Conservation (phyloP, 1,140 invertebrate species). For the Contarinia nasturtii region DNA sequence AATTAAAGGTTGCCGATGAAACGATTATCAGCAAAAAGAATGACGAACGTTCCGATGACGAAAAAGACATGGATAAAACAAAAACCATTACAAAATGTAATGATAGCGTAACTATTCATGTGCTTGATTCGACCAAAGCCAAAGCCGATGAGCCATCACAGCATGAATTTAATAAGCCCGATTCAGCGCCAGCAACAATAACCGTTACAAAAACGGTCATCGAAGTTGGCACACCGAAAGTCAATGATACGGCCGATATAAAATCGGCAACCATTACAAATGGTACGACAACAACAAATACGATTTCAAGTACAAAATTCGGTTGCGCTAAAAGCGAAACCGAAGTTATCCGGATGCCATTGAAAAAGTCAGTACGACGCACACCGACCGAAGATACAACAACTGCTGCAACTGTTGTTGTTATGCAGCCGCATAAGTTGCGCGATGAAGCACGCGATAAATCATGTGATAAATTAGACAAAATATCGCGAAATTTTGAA, state of each 20-base stretch:
- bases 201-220: background rate
- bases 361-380: constrained; percentile 4
- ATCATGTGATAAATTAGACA: too few relatives aligned
- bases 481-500: too few relatives aligned
- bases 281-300: background rate
- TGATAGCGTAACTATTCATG: too few relatives aligned
- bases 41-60: constrained; percentile 2
- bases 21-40: too few relatives aligned
- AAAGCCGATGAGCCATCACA: too few relatives aligned
- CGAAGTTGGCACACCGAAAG: too few relatives aligned
- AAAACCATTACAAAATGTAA: too few relatives aligned
- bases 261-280: background rate
- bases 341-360: constrained; percentile 3
- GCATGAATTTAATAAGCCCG: background rate
- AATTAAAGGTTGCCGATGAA: background rate
- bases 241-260: too few relatives aligned
- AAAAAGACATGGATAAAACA: constrained; percentile 1
- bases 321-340: background rate
- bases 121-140: too few relatives aligned
- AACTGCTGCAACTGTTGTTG: background rate
- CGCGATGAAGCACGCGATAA: background rate
- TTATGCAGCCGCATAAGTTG: background rate
- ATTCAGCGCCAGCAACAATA: background rate
- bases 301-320: background rate
- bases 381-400: background rate